Evolutionary conservation across 2,113 vertebrate genomes (phyloP), one percentile per base, ranked within the genome.

Genomic region (Aspiorhynchus laticeps): DNA sequence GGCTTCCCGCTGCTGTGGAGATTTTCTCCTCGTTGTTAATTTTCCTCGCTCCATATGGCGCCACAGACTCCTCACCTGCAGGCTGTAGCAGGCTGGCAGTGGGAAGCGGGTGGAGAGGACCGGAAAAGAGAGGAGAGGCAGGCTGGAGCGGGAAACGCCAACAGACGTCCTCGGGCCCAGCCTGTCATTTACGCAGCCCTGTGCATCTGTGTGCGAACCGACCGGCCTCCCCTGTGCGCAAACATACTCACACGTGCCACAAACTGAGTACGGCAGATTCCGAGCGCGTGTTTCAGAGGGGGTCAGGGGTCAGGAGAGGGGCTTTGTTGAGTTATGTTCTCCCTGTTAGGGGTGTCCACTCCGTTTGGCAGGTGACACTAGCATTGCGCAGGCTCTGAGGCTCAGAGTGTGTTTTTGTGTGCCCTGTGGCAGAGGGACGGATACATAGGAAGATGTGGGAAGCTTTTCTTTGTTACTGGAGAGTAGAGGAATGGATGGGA

Each of bases 21-120:
- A 98, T 99, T 98, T 97, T 97, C 97, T 97, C 97, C 97, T 98
- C 96, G 96, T 97, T 99, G 97, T 99, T 99, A 99, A 99, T 99
- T 99, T 99, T 98, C 97, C 97, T 95, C 93, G 96, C 97, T 98
- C 98, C 98, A 98, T 99, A 99, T 99, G 98, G 97, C 97, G 96
- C 97, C 97, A 93, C 98, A 99, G 97, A 98, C 97, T 98, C 98
- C 98, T 99, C 97, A 99, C 98, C 98, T 99, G 98, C 95, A 96
- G 98, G 98, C 98, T 97, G 96, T 96, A 97, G 96, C 97, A 96
- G 97, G 96, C 96, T 96, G 88, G 95, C 95, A 95, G 95, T 81
- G 73, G 87, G 88, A 90, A 88, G 86, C 67, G 86, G 86, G 87
- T 87, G 80, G 78, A 87, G 86, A 86, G 80, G 83, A 87, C 73